Conservation (phyloP, 2,888 invertebrate genomes). For the Neelides folsomi region DNA sequence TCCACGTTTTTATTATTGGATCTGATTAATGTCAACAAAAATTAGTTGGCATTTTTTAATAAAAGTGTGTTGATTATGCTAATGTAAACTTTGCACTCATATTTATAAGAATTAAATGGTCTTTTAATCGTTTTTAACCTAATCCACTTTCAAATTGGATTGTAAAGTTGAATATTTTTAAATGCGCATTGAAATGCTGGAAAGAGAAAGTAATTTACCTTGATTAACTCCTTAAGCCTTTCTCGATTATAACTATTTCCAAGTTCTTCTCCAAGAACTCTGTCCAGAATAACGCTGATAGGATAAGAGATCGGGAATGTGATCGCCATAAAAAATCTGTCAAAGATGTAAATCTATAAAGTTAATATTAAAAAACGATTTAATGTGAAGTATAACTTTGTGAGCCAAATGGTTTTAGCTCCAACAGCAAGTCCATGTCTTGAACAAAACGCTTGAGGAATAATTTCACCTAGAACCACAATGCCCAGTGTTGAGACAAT, state of each 20-base stretch:
- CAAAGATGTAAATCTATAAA: slow-evolving; percentile 36
- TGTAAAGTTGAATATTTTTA: too few species aligned
- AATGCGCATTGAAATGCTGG: not conserved
- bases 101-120: too few species aligned
- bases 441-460: slow-evolving; percentile 87
- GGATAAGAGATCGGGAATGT: slow-evolving; percentile 90
- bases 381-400: not conserved
- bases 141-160: too few species aligned
- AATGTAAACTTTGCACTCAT: too few species aligned
- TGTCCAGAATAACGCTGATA: slow-evolving; percentile 74
- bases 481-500: slow-evolving; percentile 83
- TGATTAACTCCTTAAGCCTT: slow-evolving; percentile 85
- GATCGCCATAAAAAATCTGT: slow-evolving; percentile 81
- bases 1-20: too few species aligned
- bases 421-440: slow-evolving; percentile 90
- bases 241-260: slow-evolving; percentile 94
- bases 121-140: too few species aligned
- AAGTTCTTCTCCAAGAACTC: slow-evolving; percentile 87
- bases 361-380: too few species aligned
- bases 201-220: slow-evolving; percentile 45
- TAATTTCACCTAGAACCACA: slow-evolving; percentile 93
- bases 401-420: slow-evolving; percentile 76
- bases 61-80: too few species aligned
- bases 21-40: too few species aligned
- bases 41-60: too few species aligned